A percentile compares a stretch with the other conserved stretches of the same genome.
Conservation (phyloP, 2,888 invertebrate genomes). For the Trachelus troglodyta region DNA sequence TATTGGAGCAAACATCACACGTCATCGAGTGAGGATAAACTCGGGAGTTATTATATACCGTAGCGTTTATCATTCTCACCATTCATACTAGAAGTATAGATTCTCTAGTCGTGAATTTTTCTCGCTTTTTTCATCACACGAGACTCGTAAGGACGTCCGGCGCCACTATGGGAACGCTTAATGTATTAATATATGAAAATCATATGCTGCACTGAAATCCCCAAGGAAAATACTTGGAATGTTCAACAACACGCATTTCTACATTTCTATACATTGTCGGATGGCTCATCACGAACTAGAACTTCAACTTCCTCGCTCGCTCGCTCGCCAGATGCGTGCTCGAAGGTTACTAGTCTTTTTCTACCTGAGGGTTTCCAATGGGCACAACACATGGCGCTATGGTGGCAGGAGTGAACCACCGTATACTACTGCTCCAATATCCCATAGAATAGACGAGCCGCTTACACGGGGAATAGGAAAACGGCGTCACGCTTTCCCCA, state of each 20-base stretch:
- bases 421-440: neutral
- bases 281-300: neutral
- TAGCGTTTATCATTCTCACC: constrained; percentile 32
- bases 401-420: constrained; percentile 13
- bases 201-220: neutral
- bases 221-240: neutral
- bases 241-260: neutral
- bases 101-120: neutral
- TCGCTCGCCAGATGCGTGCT: constrained; percentile 57
- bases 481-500: neutral
- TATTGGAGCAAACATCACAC: constrained; percentile 18
- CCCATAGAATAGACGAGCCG: neutral
- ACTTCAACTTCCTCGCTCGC: neutral
- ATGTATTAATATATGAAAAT: neutral
- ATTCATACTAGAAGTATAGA: neutral
- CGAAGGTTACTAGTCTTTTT: constrained; percentile 44
- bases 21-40: neutral
- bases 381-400: constrained; percentile 52
- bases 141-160: neutral
- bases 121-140: neutral
- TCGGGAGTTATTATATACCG: constrained; percentile 40
- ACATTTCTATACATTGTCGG: neutral
- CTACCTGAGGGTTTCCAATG: constrained; percentile 56
- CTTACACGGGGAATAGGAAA: neutral
- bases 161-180: neutral